Conservation (phyloP, 2,888 invertebrate genomes). For the Protodeltote pygarga region DNA sequence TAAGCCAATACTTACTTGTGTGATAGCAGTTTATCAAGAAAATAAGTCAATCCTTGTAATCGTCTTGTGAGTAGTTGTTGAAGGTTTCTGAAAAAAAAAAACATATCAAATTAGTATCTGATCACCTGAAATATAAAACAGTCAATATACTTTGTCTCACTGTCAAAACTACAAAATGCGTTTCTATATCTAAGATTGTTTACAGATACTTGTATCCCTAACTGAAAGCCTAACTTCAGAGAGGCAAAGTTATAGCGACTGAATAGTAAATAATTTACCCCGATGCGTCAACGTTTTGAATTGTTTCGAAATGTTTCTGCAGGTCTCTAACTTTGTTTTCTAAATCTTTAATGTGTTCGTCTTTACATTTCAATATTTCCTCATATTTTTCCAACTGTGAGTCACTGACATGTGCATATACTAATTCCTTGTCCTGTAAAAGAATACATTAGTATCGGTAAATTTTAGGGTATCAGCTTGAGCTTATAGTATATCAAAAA, state of each 20-base stretch:
- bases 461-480: background rate
- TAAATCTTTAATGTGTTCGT: conserved; percentile 84
- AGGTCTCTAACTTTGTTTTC: conserved; percentile 77
- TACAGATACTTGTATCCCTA: too few relatives aligned
- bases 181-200: too few relatives aligned
- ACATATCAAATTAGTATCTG: background rate
- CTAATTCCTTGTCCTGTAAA: conserved; percentile 75
- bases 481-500: background rate
- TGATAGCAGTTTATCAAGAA: conserved; percentile 88
- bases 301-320: conserved; percentile 71
- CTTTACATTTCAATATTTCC: conserved; percentile 84
- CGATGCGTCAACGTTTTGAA: conserved; percentile 62
- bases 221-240: background rate
- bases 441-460: background rate
- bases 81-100: conserved; percentile 71
- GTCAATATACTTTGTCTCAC: too few relatives aligned
- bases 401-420: conserved; percentile 77
- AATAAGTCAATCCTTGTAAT: conserved; percentile 89
- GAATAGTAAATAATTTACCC: conserved; percentile 58
- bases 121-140: too few relatives aligned
- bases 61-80: conserved; percentile 86
- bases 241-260: too few relatives aligned
- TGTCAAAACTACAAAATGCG: too few relatives aligned
- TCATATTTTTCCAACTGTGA: conserved; percentile 80
- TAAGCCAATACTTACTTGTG: conserved; percentile 79